phyloP scores from a whole-genome alignment of 1,140 invertebrate species.

The Aphelinus certus region DNA sequence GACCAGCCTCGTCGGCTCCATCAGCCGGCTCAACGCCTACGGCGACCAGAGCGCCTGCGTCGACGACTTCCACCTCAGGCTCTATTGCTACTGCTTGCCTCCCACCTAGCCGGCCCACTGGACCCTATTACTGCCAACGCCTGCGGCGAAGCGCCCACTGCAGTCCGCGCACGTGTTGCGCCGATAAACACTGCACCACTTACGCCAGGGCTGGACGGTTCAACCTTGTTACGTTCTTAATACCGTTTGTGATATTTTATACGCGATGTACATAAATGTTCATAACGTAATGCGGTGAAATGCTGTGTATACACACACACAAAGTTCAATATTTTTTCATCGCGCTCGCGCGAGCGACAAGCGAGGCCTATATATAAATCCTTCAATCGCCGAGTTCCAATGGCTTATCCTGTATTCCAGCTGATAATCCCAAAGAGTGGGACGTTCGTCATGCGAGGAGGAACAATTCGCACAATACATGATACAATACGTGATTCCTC shows the following conservation, averaged over 20 bases:
- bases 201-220: too few relatives aligned
- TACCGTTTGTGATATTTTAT: constrained; percentile 47
- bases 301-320: constrained; percentile 16
- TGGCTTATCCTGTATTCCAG: neutral
- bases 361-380: constrained; percentile 8
- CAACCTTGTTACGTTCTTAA: too few relatives aligned
- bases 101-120: too few relatives aligned
- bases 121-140: too few relatives aligned
- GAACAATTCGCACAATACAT: constrained; percentile 3
- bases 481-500: neutral
- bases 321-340: constrained; percentile 40
- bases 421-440: neutral
- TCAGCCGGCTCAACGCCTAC: constrained; percentile 85
- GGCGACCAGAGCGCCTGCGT: constrained; percentile 82
- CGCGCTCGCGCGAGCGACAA: constrained; percentile 4
- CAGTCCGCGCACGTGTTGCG: too few relatives aligned
- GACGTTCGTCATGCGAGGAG: neutral
- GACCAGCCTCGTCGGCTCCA: constrained; percentile 68
- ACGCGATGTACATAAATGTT: constrained; percentile 46
- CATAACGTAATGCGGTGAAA: constrained; percentile 24
- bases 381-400: constrained; percentile 3
- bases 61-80: constrained; percentile 76
- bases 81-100: constrained; percentile 77
- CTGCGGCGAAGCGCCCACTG: too few relatives aligned
- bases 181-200: too few relatives aligned